phyloP scores from a whole-genome alignment of 2,888 invertebrate genomes.

The Sicus ferrugineus region DNA sequence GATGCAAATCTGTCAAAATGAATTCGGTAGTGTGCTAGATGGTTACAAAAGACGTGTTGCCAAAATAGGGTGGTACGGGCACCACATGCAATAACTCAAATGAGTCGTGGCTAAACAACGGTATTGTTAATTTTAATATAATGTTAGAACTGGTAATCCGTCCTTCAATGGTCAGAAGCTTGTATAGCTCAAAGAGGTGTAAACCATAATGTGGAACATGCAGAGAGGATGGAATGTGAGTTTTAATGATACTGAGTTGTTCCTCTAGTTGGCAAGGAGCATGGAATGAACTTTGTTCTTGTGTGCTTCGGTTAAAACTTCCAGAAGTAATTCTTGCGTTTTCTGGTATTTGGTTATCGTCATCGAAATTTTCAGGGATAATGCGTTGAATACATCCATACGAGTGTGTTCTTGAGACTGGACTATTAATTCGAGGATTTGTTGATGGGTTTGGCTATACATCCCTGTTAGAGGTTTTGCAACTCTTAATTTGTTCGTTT shows the following conservation, averaged over 20 bases:
- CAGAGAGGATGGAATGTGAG: no score
- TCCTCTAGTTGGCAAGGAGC: neutral
- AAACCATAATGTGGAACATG: neutral
- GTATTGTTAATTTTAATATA: neutral
- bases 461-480: neutral
- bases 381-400: neutral
- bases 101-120: neutral
- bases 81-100: neutral
- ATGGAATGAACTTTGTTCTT: no score
- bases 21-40: neutral
- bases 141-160: no score
- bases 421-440: no score
- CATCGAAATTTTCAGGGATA: neutral
- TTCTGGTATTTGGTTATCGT: neutral
- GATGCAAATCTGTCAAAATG: neutral
- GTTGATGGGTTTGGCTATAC: no score
- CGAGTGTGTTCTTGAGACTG: no score
- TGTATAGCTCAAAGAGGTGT: neutral
- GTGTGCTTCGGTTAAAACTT: neutral
- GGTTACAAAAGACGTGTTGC: neutral
- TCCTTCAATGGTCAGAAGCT: neutral
- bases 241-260: neutral
- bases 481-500: neutral
- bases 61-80: neutral
- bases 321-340: neutral